Base-by-base conservation (phyloP, 2,797 vertebrate species). In the Rousettus madagascariensis region DNA sequence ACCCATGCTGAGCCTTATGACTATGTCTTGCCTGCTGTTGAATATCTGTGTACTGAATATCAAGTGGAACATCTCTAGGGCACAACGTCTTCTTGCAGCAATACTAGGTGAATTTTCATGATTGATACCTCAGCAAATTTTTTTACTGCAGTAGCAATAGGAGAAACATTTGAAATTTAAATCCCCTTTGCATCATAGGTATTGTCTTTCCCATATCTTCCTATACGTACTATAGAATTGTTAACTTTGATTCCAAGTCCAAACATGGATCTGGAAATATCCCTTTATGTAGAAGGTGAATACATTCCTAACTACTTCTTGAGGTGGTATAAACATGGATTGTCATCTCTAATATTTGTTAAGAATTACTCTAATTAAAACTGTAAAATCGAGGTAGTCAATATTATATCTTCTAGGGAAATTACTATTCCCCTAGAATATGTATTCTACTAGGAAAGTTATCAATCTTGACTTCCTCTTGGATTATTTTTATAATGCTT, bases 21-120 rank as follows among this genome's bases (percentile, higher is more conserved):
- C 43, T 49, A 3, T 38, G 55, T 49, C 71, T 68, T 79, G 65
- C 16, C 83, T 94, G 69, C 51, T 77, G 51, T 61, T 66, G 80
- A 63, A 36, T 20, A 38, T 90, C 61, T 94, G 89, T 91, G 65
- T 63, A 33, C 51, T 69, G 91, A 95, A 91, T 83, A 96, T 69
- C 61, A 92, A 94, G 90, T 63, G 19, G 10, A 55, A 10, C 79
- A 65, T 26, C 85, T 95, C 68, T 51, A 83, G 33, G 84, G 66
- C 61, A 80, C n/a, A n/a, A 53, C 8, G 66, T 78, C 49, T 46
- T 90, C 9, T 22, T 91, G 55, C 43, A 80, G 43, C 38, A 69
- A 69, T 5, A 36, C 75, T 90, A 91, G 59, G 36, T 74, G 10
- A 22, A 33, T 85, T 65, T 93, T 87, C 51, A 74, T 75, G 68